These are phyloP conservation scores for Argyrosomus japonicus DNA, from an alignment of 2,113 vertebrate genomes.

Conservation along the genomic window DNA sequence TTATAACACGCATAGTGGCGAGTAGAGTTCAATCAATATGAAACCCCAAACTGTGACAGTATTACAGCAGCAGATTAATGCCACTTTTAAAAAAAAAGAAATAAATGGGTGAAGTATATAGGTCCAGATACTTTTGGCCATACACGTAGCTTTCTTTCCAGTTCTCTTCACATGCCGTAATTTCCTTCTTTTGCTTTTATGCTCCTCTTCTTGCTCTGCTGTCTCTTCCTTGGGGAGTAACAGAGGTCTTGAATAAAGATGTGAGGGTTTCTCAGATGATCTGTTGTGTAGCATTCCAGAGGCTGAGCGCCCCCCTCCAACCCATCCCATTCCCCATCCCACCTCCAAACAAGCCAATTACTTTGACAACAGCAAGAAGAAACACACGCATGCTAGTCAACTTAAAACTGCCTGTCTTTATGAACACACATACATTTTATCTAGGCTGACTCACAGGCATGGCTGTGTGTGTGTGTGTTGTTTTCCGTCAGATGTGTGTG, in stretches of 20 bases:
- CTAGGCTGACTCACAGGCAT: not conserved
- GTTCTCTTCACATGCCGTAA: not conserved
- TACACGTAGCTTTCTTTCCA: not conserved
- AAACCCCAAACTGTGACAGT: too few relatives aligned
- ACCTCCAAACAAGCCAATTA: conserved; percentile 41
- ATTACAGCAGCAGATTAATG: not conserved
- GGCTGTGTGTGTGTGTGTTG: not conserved
- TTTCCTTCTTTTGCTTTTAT: not conserved
- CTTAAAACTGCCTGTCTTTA: not conserved
- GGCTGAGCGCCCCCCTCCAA: not conserved
- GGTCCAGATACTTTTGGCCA: not conserved
- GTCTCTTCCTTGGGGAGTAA: not conserved
- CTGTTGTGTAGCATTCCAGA: not conserved
- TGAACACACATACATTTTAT: not conserved
- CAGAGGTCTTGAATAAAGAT: conserved; percentile 26
- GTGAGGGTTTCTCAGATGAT: not conserved
- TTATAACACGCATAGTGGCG: too few relatives aligned
- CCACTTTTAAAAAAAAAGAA: not conserved
- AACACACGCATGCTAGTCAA: not conserved
- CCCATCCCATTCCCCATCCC: not conserved
- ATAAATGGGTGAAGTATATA: too few relatives aligned
- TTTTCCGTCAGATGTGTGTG: conserved; percentile 19
- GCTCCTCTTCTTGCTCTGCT: not conserved
- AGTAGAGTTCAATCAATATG: too few relatives aligned
- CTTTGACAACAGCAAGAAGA: conserved; percentile 37